Evolutionary conservation across 2,113 vertebrate genomes (phyloP).

Genomic region (Lipotes vexillifer): DNA sequence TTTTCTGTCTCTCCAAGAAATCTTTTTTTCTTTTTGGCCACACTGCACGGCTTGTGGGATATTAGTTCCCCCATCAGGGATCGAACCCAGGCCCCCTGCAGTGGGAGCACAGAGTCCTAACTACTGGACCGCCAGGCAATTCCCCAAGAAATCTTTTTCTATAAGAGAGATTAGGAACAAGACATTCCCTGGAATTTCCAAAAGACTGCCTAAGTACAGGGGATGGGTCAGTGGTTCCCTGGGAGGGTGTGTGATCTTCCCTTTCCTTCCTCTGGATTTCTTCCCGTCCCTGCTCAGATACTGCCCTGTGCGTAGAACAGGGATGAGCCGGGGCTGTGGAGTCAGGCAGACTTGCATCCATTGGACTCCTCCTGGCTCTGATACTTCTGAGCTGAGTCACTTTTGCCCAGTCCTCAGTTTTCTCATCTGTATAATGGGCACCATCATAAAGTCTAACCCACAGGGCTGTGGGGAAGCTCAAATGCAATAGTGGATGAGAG

Average conservation of each 20-base stretch:
- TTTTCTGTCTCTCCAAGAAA: not conserved
- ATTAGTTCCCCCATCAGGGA: too few relatives aligned
- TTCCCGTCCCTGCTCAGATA: accelerated
- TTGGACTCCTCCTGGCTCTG: not conserved
- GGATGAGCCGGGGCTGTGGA: not conserved
- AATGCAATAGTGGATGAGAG: accelerated
- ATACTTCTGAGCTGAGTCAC: not conserved
- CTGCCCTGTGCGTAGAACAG: not conserved
- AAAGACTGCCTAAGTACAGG: not conserved
- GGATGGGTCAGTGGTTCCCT: accelerated
- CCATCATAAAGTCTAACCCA: not conserved
- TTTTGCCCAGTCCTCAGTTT: not conserved
- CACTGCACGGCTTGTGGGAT: too few relatives aligned
- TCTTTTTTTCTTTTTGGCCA: not conserved
- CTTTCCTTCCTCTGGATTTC: accelerated
- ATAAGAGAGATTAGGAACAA: not conserved
- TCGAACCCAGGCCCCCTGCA: too few relatives aligned
- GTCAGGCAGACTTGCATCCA: not conserved
- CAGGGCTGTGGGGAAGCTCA: not conserved
- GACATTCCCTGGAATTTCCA: not conserved
- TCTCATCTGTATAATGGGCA: not conserved
- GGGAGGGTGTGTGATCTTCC: accelerated
- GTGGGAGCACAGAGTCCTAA: too few relatives aligned
- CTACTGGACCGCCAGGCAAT: too few relatives aligned
- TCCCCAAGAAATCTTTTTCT: not conserved